These are phyloP conservation scores for Erpornis zantholeuca DNA, from an alignment of 2,113 vertebrate species.

Conservation along the genomic window DNA sequence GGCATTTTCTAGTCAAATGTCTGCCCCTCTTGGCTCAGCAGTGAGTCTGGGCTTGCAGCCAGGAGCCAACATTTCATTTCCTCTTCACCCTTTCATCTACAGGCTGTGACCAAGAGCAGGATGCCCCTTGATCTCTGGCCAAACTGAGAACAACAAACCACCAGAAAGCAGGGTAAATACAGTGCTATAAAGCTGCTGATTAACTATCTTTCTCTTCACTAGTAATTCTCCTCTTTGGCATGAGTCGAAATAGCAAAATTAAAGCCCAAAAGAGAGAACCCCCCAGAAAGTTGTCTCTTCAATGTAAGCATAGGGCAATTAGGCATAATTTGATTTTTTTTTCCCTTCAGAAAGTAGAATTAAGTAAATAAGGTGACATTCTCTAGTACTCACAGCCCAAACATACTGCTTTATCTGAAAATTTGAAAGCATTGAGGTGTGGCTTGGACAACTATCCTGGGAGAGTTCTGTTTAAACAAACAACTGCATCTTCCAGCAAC, in stretches of 20 bases:
- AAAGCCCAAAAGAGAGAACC: not conserved
- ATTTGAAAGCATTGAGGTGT: not conserved
- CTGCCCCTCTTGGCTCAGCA: not conserved
- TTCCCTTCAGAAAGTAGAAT: not conserved
- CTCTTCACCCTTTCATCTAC: not conserved
- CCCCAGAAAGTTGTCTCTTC: not conserved
- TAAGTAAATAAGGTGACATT: not conserved
- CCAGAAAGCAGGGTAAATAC: not conserved
- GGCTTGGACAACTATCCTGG: not conserved
- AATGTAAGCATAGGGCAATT: not conserved
- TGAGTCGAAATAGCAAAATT: not conserved
- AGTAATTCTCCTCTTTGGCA: not conserved
- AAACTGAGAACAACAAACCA: not conserved
- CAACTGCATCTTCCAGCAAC: not conserved
- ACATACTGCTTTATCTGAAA: not conserved
- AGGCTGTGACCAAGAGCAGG: not conserved
- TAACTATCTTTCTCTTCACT: not conserved
- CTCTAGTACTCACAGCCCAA: not conserved
- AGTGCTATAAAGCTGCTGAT: not conserved
- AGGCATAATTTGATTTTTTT: not conserved
- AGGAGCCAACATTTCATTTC: not conserved
- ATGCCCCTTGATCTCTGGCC: not conserved
- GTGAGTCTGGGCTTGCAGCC: not conserved
- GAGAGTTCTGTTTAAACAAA: not conserved
- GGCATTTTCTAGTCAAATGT: rapidly evolving